phyloP scores from a whole-genome alignment of 2,113 vertebrate genomes.

The Psittacara wagleri region DNA sequence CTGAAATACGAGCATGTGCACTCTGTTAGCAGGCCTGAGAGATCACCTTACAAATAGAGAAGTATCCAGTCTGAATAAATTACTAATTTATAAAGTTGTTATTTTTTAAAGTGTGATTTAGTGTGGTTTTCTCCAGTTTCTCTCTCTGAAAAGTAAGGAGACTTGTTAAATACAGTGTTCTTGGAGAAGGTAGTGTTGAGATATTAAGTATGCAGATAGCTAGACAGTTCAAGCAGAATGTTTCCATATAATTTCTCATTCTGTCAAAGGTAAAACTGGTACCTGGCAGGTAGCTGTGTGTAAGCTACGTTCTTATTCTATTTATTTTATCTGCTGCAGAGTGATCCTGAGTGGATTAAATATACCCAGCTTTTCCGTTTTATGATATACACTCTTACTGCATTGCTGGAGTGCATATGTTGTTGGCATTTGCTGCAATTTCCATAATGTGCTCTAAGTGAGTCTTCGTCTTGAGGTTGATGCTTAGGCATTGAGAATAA shows the following conservation, averaged over 20 bases:
- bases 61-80: not conserved
- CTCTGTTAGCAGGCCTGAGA: not conserved
- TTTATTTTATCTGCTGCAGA: not conserved
- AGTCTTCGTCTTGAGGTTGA: not conserved
- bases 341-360: not conserved
- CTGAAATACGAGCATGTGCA: not conserved
- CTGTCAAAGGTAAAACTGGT: not conserved
- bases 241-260: not conserved
- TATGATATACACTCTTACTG: not conserved
- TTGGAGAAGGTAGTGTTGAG: not conserved
- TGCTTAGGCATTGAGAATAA: not conserved
- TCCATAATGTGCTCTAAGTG: not conserved
- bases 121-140: not conserved
- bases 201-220: not conserved
- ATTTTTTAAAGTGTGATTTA: not conserved
- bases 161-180: not conserved
- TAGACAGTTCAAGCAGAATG: not conserved
- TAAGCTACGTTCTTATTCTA: not conserved
- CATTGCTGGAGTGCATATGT: not conserved
- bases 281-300: not conserved
- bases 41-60: conserved; percentile 2
- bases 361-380: not conserved
- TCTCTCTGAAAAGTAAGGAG: not conserved
- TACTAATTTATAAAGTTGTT: not conserved
- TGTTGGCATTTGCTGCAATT: not conserved